These are phyloP conservation scores for Troides helena DNA, from an alignment of 2,888 invertebrate genomes.

Conservation along the genomic window DNA sequence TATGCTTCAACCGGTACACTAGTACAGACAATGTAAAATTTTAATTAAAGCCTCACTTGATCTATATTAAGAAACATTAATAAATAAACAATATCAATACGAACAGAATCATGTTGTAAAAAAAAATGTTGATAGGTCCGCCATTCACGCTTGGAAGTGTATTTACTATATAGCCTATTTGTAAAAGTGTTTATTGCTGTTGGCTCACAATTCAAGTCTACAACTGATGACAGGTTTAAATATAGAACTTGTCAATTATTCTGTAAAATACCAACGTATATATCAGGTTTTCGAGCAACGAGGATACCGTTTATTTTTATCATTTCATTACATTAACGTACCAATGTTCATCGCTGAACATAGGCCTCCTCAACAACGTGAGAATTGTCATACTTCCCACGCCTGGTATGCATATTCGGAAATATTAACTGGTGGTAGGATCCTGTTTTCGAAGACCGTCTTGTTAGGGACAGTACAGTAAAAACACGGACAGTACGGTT, in stretches of 20 bases:
- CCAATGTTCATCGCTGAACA: neutral
- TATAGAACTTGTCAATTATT: constrained; percentile 19
- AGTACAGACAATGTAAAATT: neutral
- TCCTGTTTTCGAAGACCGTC: too few relatives aligned
- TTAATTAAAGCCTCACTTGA: neutral
- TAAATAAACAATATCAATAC: neutral
- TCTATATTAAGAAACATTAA: neutral
- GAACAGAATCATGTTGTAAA: neutral
- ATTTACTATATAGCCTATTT: neutral
- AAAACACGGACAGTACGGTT: too few relatives aligned
- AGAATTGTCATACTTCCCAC: too few relatives aligned
- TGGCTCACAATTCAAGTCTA: constrained; percentile 5
- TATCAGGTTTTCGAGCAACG: constrained; percentile 7
- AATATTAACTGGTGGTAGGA: too few relatives aligned
- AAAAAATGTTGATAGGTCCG: neutral
- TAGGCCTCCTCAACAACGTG: too few relatives aligned
- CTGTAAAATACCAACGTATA: neutral
- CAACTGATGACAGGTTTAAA: constrained; percentile 9
- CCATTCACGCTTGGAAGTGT: neutral
- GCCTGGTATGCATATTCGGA: too few relatives aligned
- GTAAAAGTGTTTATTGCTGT: constrained; percentile 1
- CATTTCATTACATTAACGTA: neutral
- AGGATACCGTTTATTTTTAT: neutral
- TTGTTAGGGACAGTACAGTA: too few relatives aligned
- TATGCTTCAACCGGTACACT: constrained; percentile 2